Conservation (phyloP, 2,113 vertebrate species). For the Thymallus thymallus region DNA sequence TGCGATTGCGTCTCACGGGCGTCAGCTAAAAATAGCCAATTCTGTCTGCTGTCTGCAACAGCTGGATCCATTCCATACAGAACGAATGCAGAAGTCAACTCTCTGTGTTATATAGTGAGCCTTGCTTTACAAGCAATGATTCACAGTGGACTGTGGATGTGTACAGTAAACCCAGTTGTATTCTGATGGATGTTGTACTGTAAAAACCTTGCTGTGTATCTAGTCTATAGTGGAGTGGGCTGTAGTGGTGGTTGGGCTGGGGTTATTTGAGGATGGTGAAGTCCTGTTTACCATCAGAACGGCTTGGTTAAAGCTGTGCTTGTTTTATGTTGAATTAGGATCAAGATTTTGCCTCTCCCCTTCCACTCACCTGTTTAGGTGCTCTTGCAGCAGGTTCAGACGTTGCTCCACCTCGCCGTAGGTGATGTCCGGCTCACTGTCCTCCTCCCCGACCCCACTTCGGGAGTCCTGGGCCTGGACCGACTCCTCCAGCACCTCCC, state of each 20-base stretch:
- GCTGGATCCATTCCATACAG: background rate
- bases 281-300: too few species aligned
- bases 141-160: too few species aligned
- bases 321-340: too few species aligned
- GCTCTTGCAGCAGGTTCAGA: conserved; percentile 93
- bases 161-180: too few species aligned
- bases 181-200: too few species aligned
- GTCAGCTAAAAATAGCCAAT: background rate
- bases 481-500: conserved; percentile 65
- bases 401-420: conserved; percentile 94
- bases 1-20: background rate
- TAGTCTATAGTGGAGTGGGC: too few species aligned
- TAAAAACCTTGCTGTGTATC: too few species aligned
- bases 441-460: conserved; percentile 80
- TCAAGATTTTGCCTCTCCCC: background rate
- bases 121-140: background rate
- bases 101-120: background rate
- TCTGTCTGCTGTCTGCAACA: background rate
- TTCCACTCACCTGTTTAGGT: conserved; percentile 88
- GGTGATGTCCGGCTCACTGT: conserved; percentile 90
- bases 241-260: too few species aligned
- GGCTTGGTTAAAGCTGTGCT: too few species aligned
- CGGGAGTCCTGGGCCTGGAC: conserved; percentile 72
- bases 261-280: too few species aligned
- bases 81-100: background rate